A percentile compares a stretch with the other conserved stretches of the same genome.
phyloP scores from a whole-genome alignment of 2,113 vertebrate species.

The Equus przewalskii region DNA sequence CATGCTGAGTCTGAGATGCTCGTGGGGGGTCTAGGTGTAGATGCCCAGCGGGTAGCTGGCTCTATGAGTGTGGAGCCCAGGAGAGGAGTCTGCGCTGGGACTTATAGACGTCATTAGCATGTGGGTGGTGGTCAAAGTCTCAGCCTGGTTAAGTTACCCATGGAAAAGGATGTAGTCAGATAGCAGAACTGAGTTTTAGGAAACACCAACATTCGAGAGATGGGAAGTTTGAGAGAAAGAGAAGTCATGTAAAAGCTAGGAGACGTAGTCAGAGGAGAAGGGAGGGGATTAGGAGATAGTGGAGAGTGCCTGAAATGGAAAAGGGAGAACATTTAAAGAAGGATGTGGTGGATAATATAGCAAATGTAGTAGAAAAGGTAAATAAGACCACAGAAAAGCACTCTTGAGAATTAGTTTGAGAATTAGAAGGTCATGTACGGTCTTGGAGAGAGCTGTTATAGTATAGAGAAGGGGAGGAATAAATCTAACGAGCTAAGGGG shows the following conservation, averaged over 20 bases:
- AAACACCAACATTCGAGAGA: background rate
- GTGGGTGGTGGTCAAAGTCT: background rate
- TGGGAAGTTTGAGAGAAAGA: background rate
- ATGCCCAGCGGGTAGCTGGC: background rate
- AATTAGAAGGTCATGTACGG: background rate
- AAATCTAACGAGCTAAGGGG: background rate
- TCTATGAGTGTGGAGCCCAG: background rate
- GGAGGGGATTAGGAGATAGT: too few species aligned
- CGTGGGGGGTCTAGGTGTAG: background rate
- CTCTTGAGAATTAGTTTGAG: background rate
- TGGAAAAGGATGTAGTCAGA: background rate
- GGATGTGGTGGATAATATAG: rapidly evolving
- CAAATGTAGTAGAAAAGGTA: background rate
- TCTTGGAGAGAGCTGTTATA: background rate
- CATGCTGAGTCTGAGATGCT: background rate
- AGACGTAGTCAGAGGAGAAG: background rate
- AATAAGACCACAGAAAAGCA: background rate
- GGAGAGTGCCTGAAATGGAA: background rate
- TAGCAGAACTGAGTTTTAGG: background rate
- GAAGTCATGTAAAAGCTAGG: too few species aligned
- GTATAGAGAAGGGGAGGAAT: background rate
- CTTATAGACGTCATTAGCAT: background rate
- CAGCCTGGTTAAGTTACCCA: too few species aligned
- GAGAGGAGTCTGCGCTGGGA: background rate
- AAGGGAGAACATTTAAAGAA: background rate